These are phyloP conservation scores for Malacoraja senta DNA, from an alignment of 2,797 vertebrate species.

Conservation along the genomic window DNA sequence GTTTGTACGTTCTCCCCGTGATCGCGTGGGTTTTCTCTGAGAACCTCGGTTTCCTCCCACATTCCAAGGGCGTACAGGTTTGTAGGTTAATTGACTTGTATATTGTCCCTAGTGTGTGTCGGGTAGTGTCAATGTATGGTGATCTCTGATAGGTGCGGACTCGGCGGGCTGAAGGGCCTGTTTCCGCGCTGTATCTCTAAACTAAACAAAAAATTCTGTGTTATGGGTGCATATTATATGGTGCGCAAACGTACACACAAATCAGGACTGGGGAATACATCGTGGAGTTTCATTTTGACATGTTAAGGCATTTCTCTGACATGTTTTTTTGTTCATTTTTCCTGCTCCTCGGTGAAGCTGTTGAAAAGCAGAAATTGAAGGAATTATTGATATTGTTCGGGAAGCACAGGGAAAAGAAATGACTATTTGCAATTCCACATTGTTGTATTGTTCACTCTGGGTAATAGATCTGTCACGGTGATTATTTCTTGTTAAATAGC, in stretches of 20 bases:
- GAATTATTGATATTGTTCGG: background rate
- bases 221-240: background rate
- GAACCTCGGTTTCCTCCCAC: too few relatives aligned
- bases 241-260: background rate
- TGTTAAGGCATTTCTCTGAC: background rate
- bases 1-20: too few relatives aligned
- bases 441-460: background rate
- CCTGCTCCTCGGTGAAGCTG: background rate
- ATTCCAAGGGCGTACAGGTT: too few relatives aligned
- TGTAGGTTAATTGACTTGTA: too few relatives aligned
- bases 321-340: background rate
- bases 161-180: too few relatives aligned
- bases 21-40: too few relatives aligned
- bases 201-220: too few relatives aligned
- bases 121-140: too few relatives aligned
- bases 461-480: background rate
- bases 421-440: background rate
- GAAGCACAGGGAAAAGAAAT: background rate
- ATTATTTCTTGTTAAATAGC: conserved; percentile 12
- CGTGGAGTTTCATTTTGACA: background rate
- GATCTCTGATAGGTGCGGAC: too few relatives aligned
- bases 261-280: background rate
- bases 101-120: too few relatives aligned
- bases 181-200: too few relatives aligned
- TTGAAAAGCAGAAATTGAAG: background rate